Base-by-base conservation (phyloP, 2,888 invertebrate species). In the Ypsolopha scabrella region DNA sequence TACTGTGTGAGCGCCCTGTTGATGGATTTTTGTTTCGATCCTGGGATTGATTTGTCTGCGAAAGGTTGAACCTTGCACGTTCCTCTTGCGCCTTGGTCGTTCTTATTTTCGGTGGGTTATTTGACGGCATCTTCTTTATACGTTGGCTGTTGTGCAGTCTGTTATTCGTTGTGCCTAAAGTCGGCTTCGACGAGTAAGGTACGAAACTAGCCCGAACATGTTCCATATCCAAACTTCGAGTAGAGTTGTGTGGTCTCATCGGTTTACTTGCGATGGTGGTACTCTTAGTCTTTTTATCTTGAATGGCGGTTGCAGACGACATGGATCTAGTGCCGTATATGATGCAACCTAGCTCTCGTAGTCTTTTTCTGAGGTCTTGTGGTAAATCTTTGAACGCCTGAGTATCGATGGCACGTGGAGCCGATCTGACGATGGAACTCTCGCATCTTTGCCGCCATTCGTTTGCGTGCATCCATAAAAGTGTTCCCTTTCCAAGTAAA, bases 61-160 rank as follows among this genome's bases (percentile, higher is more conserved):
- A 65, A 56, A 74, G 66, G 57, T 85, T 85, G 51, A 64, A 83
- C 55, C 74, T 79, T 0, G 82, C 79, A 1, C 85, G 68, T 53
- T 83, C 72, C 47, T 82, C 79, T 53, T 85, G 85, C 1, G 85
- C 83, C 56, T 75, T 81, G 0, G 85, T 85, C 34, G 77, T 81
- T 48, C 80, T 63, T 2, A 85, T 75, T 56, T 67, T 70, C 0
- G 79, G 79, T 7, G 69, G 65, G 2, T 55, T 53, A 1, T 54
- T 58, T 2, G 48, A 45, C 0, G 53, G 38, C 53, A 65, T 72
- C 50, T 58, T 69, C 1, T 50, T 41, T 3, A 74, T 70, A 7
- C 60, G 61, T 0, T 65, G 51, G 39, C 70, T 68, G 38, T 48
- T 62, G 44, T 58, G 65, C 48, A 60, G 65, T 8, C 58, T 65